phyloP scores from a whole-genome alignment of 2,113 vertebrate genomes.

The Ptilorrhoa leucosticta region DNA sequence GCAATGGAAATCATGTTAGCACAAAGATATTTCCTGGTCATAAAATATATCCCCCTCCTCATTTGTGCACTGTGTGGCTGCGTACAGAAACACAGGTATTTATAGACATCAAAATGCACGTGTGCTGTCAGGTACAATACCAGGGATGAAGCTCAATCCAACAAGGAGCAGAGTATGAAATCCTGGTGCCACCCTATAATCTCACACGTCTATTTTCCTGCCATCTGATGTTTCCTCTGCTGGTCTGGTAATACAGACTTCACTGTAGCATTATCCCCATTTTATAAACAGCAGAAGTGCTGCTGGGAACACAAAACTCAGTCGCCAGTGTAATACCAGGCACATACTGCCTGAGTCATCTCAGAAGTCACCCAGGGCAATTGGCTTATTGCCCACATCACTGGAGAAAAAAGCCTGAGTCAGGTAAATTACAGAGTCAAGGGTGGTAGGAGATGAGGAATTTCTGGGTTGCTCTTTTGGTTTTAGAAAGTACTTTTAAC shows the following conservation, averaged over 20 bases:
- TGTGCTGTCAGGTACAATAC: accelerated
- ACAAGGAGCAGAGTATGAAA: neutral
- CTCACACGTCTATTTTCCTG: accelerated
- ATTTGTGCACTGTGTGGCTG: neutral
- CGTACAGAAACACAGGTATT: neutral
- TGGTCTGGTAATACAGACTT: neutral
- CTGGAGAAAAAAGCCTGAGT: neutral
- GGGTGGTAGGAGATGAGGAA: neutral
- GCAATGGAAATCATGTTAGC: neutral
- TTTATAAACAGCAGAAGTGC: neutral
- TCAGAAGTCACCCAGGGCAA: neutral
- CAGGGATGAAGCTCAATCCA: neutral
- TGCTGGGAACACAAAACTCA: neutral
- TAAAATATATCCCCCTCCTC: neutral
- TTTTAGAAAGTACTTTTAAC: neutral
- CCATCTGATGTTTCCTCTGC: neutral
- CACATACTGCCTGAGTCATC: neutral
- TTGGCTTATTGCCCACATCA: neutral
- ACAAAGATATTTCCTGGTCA: neutral
- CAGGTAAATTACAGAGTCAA: neutral
- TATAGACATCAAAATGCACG: neutral
- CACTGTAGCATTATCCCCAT: neutral
- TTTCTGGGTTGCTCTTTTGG: neutral
- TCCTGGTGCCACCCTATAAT: neutral
- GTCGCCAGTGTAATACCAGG: neutral